Evolutionary conservation across 2,797 vertebrate species (phyloP).

Genomic region (Centropyge bicolor): DNA sequence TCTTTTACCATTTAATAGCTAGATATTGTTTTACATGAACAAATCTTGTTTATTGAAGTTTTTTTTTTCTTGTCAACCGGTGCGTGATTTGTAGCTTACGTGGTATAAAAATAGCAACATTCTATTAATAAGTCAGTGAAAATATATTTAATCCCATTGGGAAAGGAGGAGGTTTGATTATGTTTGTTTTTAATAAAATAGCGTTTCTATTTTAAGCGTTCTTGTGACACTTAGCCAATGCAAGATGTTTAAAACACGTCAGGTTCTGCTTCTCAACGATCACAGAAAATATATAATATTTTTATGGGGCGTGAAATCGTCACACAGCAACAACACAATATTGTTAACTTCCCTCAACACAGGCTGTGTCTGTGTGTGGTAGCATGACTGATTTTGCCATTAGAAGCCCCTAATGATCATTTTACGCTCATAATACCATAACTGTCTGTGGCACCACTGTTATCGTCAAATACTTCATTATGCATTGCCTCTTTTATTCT

Average conservation of each 20-base stretch:
- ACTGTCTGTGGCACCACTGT: slow-evolving; percentile 61
- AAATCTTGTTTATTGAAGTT: neutral
- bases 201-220: neutral
- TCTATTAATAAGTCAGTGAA: neutral
- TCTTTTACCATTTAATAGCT: neutral
- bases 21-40: neutral
- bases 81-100: neutral
- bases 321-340: slow-evolving; percentile 48
- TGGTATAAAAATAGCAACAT: neutral
- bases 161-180: neutral
- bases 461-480: slow-evolving; percentile 62
- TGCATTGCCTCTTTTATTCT: slow-evolving; percentile 16
- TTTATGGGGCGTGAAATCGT: slow-evolving; percentile 44
- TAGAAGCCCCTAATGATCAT: slow-evolving; percentile 75
- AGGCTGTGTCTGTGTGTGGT: slow-evolving; percentile 64
- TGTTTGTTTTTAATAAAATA: neutral
- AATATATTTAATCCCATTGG: neutral
- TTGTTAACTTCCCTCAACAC: slow-evolving; percentile 49
- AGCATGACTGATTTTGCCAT: slow-evolving; percentile 76
- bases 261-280: slow-evolving; percentile 27
- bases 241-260: slow-evolving; percentile 25
- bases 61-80: neutral
- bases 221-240: neutral
- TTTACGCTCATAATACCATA: slow-evolving; percentile 68
- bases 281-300: slow-evolving; percentile 36